A percentile compares a stretch with the other conserved stretches of the same genome.
Evolutionary conservation across 2,888 invertebrate genomes (phyloP).

Genomic region (Parnassius orleans): DNA sequence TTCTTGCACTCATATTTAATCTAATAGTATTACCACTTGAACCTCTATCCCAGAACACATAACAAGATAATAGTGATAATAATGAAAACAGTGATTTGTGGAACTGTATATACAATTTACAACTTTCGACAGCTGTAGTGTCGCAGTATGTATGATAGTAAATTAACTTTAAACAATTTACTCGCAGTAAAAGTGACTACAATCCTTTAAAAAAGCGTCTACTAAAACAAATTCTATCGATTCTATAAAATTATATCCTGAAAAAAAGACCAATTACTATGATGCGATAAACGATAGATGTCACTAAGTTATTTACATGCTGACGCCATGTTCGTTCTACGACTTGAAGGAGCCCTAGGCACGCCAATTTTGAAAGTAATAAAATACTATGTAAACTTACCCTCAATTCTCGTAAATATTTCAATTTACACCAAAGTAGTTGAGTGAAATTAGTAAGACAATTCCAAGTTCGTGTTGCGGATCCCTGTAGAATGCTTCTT

Average conservation of each 20-base stretch:
- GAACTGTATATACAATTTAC: conserved; percentile 10
- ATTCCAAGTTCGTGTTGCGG: conserved; percentile 86
- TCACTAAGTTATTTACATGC: conserved; percentile 74
- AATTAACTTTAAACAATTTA: conserved; percentile 1
- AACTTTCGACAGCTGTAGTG: conserved; percentile 35
- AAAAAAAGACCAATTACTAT: conserved; percentile 34
- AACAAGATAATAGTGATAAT: too few relatives aligned
- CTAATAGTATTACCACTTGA: too few relatives aligned
- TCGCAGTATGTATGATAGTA: conserved; percentile 25
- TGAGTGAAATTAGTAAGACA: conserved; percentile 82
- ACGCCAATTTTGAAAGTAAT: conserved; percentile 42
- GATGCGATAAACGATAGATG: conserved; percentile 47
- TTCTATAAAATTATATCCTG: conserved; percentile 27
- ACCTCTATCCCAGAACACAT: too few relatives aligned
- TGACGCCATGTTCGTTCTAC: conserved; percentile 78
- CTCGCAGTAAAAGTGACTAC: not conserved
- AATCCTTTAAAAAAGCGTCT: conserved; percentile 6
- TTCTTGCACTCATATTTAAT: not conserved
- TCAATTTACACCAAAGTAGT: conserved; percentile 83
- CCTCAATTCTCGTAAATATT: conserved; percentile 75
- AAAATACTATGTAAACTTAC: conserved; percentile 58
- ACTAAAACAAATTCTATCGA: conserved; percentile 15
- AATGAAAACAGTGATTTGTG: conserved; percentile 26
- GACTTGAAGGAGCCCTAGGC: conserved; percentile 64
- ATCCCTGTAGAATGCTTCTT: conserved; percentile 84